These are phyloP conservation scores for Anoplophora glabripennis DNA, from an alignment of 1,140 invertebrate genomes.

Conservation along the genomic window DNA sequence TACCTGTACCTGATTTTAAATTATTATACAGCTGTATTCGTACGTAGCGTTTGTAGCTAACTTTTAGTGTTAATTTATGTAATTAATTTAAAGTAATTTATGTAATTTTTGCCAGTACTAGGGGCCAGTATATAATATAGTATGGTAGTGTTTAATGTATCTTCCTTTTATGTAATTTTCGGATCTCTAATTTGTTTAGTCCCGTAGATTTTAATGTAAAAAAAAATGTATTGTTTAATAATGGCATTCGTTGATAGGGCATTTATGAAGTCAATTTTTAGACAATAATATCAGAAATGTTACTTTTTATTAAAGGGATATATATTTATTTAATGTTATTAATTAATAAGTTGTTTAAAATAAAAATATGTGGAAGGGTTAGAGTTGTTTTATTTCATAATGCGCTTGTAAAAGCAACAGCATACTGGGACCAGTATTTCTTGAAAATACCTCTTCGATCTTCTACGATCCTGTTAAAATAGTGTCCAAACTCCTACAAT, in stretches of 20 bases:
- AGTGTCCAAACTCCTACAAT: no score
- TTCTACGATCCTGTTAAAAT: no score
- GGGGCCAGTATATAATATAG: slow-evolving; percentile 23
- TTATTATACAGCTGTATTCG: no score
- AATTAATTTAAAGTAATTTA: no score
- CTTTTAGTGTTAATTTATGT: no score
- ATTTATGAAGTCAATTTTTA: not conserved
- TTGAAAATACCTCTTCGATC: no score
- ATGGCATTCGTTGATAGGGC: slow-evolving; percentile 2
- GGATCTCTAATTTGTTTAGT: slow-evolving; percentile 21
- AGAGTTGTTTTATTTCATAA: no score
- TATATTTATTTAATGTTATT: slow-evolving; percentile 20
- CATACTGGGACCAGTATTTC: no score
- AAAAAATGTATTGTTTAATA: not conserved
- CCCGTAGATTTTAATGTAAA: not conserved
- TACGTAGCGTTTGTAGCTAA: no score
- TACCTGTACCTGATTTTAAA: no score
- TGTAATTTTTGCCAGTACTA: slow-evolving; percentile 19
- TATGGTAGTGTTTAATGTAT: slow-evolving; percentile 8
- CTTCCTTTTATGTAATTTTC: not conserved
- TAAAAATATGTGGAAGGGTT: slow-evolving; percentile 15
- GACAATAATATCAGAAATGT: slow-evolving; percentile 10
- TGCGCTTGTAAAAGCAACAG: no score
- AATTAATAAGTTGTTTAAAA: slow-evolving; percentile 12
- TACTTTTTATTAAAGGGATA: slow-evolving; percentile 9